Conservation (phyloP, 2,797 vertebrate genomes). For the Alosa sapidissima region DNA sequence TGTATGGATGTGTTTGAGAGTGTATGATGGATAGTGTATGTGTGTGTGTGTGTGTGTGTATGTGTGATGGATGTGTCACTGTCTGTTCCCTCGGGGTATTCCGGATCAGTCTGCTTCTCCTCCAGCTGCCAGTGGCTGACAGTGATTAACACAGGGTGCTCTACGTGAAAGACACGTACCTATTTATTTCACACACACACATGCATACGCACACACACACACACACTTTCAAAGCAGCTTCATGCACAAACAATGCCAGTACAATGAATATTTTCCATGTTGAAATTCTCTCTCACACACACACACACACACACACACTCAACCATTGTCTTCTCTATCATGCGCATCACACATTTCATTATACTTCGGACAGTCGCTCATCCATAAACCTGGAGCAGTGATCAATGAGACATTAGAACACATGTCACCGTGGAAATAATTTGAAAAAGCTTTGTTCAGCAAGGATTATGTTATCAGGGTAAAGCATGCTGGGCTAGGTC, state of each 20-base stretch:
- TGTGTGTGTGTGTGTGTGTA: conserved; percentile 16
- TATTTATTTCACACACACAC: background rate
- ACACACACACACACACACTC: conserved; percentile 11
- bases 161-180: conserved; percentile 2
- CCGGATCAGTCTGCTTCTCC: conserved; percentile 33
- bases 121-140: conserved; percentile 35
- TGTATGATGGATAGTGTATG: conserved; percentile 12
- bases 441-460: conserved; percentile 45
- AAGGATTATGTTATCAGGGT: conserved; percentile 49
- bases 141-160: conserved; percentile 31
- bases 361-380: conserved; percentile 17
- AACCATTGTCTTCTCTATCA: background rate
- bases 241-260: background rate
- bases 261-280: background rate
- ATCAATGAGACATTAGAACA: conserved; percentile 33
- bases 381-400: background rate
- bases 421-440: conserved; percentile 33
- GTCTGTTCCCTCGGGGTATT: conserved; percentile 23
- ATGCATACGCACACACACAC: conserved; percentile 11
- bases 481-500: conserved; percentile 27
- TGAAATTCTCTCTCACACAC: background rate
- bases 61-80: conserved; percentile 30
- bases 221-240: background rate
- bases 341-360: conserved; percentile 23
- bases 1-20: conserved; percentile 30